Base-by-base conservation (phyloP, 2,113 vertebrate species). In the Protomyctophum bolini region DNA sequence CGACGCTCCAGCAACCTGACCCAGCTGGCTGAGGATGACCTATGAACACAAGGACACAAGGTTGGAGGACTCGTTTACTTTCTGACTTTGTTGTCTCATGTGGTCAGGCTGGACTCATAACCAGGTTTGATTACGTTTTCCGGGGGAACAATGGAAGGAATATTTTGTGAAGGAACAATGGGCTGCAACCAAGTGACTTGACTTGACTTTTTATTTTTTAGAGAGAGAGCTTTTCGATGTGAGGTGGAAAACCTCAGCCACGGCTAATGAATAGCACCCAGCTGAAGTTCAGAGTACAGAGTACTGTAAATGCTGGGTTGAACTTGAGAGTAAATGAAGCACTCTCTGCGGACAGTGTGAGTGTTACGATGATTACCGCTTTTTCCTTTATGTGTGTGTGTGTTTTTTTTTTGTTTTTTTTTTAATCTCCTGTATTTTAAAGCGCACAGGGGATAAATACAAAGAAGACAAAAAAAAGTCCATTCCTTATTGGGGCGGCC, bases 1-100 rank as follows among this genome's bases (percentile, higher is more conserved):
- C 89, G 90, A 21, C 86, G 91, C 12, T 86, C 92, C 45, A 92
- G 91, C 79, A 93, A 92, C 85, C 90, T 97, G 63, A 91, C 95
- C 74, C 94, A 95, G 89, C 91, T 97, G 54, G 92, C 92, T 6
- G 95, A 97, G 86, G 95, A 97, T 51, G 95, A 96, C 87, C 90
- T 96, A 83, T 97, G 89, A 92, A 91, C 66, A 58, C 59, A 67
- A 10, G 33, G 45, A 79, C n/a, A n/a, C n/a, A n/a, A n/a, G n/a
- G n/a, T n/a, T n/a, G 50, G 28, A 21, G 21, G 49, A 66, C 72
- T 59, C 48, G 62, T 75, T 56, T 41, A 46, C 66, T 72, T 79
- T 73, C 70, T 71, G 58, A 62, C 77, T 33, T 61, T 70, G 63
- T 57, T 48, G 54, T 60, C 21, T 12, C 21, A 41, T 41, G 33